Evolutionary conservation across 2,888 invertebrate genomes (phyloP), one percentile per base, ranked within the genome.

Genomic region (Scaptomyza parva): DNA sequence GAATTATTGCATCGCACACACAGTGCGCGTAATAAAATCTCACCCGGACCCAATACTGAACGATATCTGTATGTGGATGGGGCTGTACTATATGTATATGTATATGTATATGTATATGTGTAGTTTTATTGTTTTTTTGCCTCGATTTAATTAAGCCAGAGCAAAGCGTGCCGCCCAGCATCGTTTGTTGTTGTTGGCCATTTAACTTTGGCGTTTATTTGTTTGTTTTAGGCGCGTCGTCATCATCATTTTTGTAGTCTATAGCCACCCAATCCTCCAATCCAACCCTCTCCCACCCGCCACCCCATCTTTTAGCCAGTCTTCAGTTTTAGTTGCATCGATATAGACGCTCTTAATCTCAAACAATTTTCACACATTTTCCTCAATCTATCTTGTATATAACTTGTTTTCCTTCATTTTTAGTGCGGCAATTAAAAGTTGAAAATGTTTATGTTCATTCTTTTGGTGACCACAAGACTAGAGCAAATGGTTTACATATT

Each of bases 191-290:
- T 63, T 74, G 87, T 71, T 80, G 70, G 75, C 72, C 80, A 83
- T 82, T 86, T 78, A 37, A 78, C 65, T 84, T 79, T 79, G 67
- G 62, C 73, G 72, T 86, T 87, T 85, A 84, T 84, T 84, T 84
- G 83, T 84, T 84, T 84, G 88, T 77, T 85, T 84, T 82, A 87
- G 83, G 88, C 83, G 83, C 88, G 83, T 75, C 83, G 76, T 79
- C 84, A 72, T 75, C 74, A 37, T 8, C 35, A 35, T 22, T 5
- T 22, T 2, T 22, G 35, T 35, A 58, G 44, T 44, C 50, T 51
- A 59, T 62, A 6, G 4, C 33, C 53, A 59, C 47, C n/a, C n/a
- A n/a, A 33, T 6, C 24, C 7, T 8, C 30, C 12, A 33, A 6
- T 28, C 26, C 50, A 41, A 39, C 41, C 35, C 5, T 28, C 52